Base-by-base conservation (phyloP, 2,888 invertebrate genomes). In the Pemphredon lugubris region DNA sequence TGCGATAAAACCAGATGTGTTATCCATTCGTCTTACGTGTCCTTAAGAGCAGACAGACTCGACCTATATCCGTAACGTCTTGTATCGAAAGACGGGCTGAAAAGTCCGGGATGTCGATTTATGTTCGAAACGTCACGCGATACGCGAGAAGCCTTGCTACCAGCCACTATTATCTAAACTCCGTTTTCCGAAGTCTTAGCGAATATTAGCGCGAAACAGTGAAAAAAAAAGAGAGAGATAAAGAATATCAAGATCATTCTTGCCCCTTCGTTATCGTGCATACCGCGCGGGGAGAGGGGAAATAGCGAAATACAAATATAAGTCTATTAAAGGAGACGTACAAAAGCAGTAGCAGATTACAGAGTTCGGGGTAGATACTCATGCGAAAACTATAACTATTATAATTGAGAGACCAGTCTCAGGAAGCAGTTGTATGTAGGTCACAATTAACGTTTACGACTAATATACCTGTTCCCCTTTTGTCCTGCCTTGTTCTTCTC, bases 111-210 rank as follows among this genome's bases (percentile, higher is more conserved):
- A 40, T 1, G 11, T 14, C 13, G n/a, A 39, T 18, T 42, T 20
- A 20, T 20, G 9, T 6, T 42, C 2, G 23, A 13, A 2, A 16
- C 9, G n/a, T 18, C 7, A 45, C 14, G 26, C 4, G 13, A 45
- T 32, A 73, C 58, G 26, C 7, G 63, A 72, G 48, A 18, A 69
- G 75, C 78, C 82, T 80, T 78, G 82, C 70, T 70, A 64, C 9
- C 21, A 34, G 14, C 39, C 21, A 30, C 11, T 58, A 59, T n/a
- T 20, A 34, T 55, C 30, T 61, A 32, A 37, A n/a, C n/a, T n/a
- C n/a, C n/a, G n/a, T n/a, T n/a, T n/a, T n/a, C n/a, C n/a, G n/a
- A n/a, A n/a, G n/a, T n/a, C n/a, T n/a, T n/a, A n/a, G n/a, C n/a
- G n/a, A n/a, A n/a, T n/a, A n/a, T n/a, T n/a, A n/a, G n/a, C n/a